These are phyloP conservation scores for Adelphocoris suturalis DNA, from an alignment of 2,888 invertebrate species.

Conservation along the genomic window DNA sequence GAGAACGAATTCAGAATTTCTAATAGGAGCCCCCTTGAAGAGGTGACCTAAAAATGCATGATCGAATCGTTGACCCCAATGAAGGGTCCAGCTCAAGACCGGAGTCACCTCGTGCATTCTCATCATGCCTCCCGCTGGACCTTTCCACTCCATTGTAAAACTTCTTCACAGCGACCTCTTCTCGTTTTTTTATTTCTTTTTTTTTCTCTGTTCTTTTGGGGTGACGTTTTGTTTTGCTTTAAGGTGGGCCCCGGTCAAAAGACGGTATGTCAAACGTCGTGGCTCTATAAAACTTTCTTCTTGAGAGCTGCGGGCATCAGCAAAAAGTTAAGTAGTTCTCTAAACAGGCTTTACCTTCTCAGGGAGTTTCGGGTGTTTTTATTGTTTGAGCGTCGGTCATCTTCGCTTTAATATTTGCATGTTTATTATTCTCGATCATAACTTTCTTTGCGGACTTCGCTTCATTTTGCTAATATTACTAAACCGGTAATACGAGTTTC, in stretches of 20 bases:
- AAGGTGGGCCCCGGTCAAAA: conserved; percentile 40
- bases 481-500: no score
- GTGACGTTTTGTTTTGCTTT: conserved; percentile 41
- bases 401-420: background rate
- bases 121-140: conserved; percentile 50
- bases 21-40: background rate
- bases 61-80: conserved; percentile 49
- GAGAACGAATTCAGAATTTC: conserved; percentile 33
- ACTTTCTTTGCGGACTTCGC: no score
- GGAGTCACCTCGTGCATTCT: conserved; percentile 38
- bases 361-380: background rate
- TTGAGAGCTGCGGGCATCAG: conserved; percentile 42
- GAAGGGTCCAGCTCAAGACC: conserved; percentile 18
- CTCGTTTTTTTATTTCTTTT: background rate
- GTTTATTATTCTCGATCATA: no score
- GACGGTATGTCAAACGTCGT: conserved; percentile 50
- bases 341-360: background rate
- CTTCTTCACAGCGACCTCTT: conserved; percentile 42
- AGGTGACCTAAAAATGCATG: conserved; percentile 41
- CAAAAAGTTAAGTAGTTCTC: conserved; percentile 40
- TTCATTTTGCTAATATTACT: no score
- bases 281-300: conserved; percentile 44
- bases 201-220: background rate
- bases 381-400: background rate
- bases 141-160: conserved; percentile 50